Conservation (phyloP, 2,888 invertebrate genomes). For the Marasmarcha lunaedactyla region DNA sequence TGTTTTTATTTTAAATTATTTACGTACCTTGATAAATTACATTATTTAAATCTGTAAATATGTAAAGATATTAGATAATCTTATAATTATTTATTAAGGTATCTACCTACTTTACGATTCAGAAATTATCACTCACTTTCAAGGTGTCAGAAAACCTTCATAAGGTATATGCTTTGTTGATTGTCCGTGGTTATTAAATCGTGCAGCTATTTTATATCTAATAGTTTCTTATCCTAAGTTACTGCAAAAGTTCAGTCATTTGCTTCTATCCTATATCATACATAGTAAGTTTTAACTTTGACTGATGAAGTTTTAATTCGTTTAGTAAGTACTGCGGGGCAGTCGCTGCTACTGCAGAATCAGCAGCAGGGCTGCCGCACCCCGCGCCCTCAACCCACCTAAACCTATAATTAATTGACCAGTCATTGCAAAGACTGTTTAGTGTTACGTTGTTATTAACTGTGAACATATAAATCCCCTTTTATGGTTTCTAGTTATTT, state of each 20-base stretch:
- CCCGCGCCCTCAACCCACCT: no score
- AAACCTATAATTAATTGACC: constrained; percentile 42
- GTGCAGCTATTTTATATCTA: no score
- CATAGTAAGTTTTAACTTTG: constrained; percentile 8
- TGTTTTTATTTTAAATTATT: constrained; percentile 47
- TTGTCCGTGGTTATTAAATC: no score
- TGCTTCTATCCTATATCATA: constrained; percentile 30
- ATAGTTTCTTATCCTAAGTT: constrained; percentile 26
- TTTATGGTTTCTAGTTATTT: no score
- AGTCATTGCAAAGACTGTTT: constrained; percentile 64
- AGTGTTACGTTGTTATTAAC: constrained; percentile 52
- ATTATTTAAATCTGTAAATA: constrained; percentile 58
- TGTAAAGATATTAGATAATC: constrained; percentile 59
- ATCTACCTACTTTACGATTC: constrained; percentile 13
- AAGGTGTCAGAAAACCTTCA: no score
- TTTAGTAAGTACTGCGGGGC: constrained; percentile 13
- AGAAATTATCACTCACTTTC: no score
- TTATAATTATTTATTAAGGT: constrained; percentile 62
- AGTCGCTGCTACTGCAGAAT: not conserved
- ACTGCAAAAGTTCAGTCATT: constrained; percentile 34
- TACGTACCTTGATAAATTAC: constrained; percentile 40
- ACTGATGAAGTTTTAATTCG: constrained; percentile 11
- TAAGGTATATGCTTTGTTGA: no score
- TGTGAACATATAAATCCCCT: constrained; percentile 21
- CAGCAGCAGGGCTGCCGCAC: no score